phyloP scores from a whole-genome alignment of 2,113 vertebrate species.

The Silurus meridionalis region DNA sequence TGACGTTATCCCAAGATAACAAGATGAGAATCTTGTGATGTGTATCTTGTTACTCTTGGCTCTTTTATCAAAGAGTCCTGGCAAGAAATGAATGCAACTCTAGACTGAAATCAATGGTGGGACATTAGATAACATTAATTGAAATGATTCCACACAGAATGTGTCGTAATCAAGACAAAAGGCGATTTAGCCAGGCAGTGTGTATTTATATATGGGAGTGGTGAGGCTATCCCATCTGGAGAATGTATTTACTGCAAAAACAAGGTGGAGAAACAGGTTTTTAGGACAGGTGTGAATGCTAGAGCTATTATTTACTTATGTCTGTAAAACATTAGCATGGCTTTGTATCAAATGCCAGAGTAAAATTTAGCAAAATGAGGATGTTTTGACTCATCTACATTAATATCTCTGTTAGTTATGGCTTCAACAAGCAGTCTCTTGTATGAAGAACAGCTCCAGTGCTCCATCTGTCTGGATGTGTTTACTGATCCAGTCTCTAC shows the following conservation, averaged over 20 bases:
- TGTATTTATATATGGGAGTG: neutral
- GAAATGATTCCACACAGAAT: too few relatives aligned
- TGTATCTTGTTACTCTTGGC: too few relatives aligned
- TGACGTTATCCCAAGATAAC: too few relatives aligned
- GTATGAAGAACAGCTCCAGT: constrained; percentile 30
- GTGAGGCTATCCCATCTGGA: neutral
- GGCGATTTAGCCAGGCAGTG: too few relatives aligned
- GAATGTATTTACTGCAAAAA: neutral
- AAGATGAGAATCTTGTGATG: too few relatives aligned
- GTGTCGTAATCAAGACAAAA: too few relatives aligned
- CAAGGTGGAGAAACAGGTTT: neutral
- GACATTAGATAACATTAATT: too few relatives aligned
- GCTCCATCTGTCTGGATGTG: constrained; percentile 35
- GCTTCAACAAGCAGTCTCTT: constrained; percentile 27
- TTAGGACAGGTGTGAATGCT: neutral
- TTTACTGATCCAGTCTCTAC: constrained; percentile 37
- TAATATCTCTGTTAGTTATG: constrained; percentile 13
- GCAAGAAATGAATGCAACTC: too few relatives aligned
- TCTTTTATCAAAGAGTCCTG: too few relatives aligned
- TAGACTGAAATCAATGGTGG: too few relatives aligned
- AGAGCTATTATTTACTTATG: neutral
- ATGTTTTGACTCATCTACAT: neutral
- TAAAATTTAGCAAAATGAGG: too few relatives aligned
- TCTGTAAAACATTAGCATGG: neutral
- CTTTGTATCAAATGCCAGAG: neutral